Conservation (phyloP, 1,140 invertebrate species). For the Palaemon carinicauda region DNA sequence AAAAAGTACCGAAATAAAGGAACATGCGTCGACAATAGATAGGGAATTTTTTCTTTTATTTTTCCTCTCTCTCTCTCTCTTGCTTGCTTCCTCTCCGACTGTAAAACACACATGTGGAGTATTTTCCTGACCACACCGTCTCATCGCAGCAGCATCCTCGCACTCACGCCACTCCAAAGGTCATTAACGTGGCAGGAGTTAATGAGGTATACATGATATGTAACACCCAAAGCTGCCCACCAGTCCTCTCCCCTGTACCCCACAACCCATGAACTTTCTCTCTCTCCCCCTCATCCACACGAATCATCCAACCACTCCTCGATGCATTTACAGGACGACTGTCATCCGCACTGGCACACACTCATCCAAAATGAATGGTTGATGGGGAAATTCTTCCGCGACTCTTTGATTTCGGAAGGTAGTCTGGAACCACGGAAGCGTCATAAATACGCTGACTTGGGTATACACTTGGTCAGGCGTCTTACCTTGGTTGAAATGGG, state of each 20-base stretch:
- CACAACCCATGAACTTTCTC: neutral
- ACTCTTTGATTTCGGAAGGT: too few species aligned
- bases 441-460: too few species aligned
- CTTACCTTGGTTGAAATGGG: slow-evolving; percentile 41
- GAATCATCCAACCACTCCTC: too few species aligned
- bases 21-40: neutral
- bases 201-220: slow-evolving; percentile 53
- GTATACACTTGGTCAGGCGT: neutral
- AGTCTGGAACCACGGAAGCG: too few species aligned
- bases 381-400: too few species aligned
- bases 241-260: neutral
- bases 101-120: neutral
- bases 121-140: neutral
- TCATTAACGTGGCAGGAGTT: slow-evolving; percentile 42
- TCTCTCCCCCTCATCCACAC: neutral
- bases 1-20: neutral
- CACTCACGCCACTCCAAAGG: slow-evolving; percentile 24
- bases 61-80: too few species aligned
- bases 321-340: too few species aligned
- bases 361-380: too few species aligned
- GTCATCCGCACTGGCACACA: too few species aligned
- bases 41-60: too few species aligned
- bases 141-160: neutral
- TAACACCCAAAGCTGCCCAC: slow-evolving; percentile 33
- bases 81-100: too few species aligned